Evolutionary conservation across 2,797 vertebrate genomes (phyloP).

Genomic region (Australoheros facetus): DNA sequence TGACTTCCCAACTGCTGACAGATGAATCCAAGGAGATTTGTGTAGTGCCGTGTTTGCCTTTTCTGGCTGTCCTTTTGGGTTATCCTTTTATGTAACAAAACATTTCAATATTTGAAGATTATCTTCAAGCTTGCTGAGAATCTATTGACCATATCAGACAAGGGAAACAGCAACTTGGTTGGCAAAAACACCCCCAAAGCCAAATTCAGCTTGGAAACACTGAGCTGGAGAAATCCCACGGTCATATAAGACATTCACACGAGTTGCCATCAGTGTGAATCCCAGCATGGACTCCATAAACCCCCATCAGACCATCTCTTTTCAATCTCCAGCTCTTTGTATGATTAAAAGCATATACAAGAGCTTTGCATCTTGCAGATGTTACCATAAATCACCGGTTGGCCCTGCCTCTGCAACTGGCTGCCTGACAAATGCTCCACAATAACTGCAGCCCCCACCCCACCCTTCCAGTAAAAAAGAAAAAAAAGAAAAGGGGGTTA

Average conservation of each 20-base stretch:
- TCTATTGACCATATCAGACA: slow-evolving; percentile 21
- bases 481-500: slow-evolving; percentile 39
- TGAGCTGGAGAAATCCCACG: slow-evolving; percentile 57
- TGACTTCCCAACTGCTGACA: slow-evolving; percentile 30
- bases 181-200: slow-evolving; percentile 9
- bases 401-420: slow-evolving; percentile 83
- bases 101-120: slow-evolving; percentile 30
- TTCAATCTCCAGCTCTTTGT: slow-evolving; percentile 64
- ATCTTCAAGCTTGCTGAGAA: slow-evolving; percentile 17
- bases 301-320: slow-evolving; percentile 56
- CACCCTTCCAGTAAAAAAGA: slow-evolving; percentile 72
- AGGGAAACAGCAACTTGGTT: neutral
- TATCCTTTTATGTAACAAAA: slow-evolving; percentile 25
- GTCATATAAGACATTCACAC: slow-evolving; percentile 61
- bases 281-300: slow-evolving; percentile 60
- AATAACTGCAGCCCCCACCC: slow-evolving; percentile 79
- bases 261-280: slow-evolving; percentile 56
- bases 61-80: neutral
- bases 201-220: slow-evolving; percentile 29
- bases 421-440: slow-evolving; percentile 85
- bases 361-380: slow-evolving; percentile 81
- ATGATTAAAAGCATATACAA: slow-evolving; percentile 77
- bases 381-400: slow-evolving; percentile 85
- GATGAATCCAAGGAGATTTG: slow-evolving; percentile 36
- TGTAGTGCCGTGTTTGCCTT: slow-evolving; percentile 13